Conservation (phyloP, 2,797 vertebrate species). For the Todus mexicanus region DNA sequence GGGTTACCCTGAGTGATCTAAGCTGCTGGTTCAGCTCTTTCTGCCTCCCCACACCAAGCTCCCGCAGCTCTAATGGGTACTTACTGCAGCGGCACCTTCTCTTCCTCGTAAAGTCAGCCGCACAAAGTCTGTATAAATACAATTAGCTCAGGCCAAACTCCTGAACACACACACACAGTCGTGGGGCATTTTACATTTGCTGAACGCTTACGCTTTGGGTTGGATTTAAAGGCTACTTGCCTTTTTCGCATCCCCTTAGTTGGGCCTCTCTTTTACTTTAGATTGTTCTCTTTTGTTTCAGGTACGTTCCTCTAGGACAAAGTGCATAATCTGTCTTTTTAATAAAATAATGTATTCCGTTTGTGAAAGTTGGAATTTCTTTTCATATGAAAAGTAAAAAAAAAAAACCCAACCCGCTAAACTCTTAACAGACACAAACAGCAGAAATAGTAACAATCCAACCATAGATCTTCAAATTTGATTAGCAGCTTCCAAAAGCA, state of each 20-base stretch:
- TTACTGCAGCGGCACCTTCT: conserved; percentile 13
- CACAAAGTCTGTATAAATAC: conserved; percentile 22
- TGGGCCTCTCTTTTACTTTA: not conserved
- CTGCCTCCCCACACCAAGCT: not conserved
- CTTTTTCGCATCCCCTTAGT: not conserved
- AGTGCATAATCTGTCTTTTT: not conserved
- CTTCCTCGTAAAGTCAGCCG: conserved; percentile 12
- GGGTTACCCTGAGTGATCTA: conserved; percentile 54
- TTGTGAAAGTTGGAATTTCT: not conserved
- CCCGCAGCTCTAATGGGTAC: conserved; percentile 26
- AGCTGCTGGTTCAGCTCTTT: conserved; percentile 68
- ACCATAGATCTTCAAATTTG: not conserved
- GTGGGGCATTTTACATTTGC: not conserved
- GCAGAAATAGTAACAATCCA: not conserved
- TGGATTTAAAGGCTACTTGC: not conserved
- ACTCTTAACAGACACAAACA: not conserved
- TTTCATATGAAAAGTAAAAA: not conserved
- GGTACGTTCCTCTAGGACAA: not conserved
- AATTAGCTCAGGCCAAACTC: not conserved
- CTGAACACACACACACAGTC: not conserved
- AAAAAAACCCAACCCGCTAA: not conserved
- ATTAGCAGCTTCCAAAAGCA: not conserved
- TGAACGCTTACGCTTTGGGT: not conserved
- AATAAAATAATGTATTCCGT: not conserved
- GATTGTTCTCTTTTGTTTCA: not conserved